These are phyloP conservation scores for Eulemur albifrons DNA, from an alignment of 2,797 vertebrate species.

Conservation along the genomic window DNA sequence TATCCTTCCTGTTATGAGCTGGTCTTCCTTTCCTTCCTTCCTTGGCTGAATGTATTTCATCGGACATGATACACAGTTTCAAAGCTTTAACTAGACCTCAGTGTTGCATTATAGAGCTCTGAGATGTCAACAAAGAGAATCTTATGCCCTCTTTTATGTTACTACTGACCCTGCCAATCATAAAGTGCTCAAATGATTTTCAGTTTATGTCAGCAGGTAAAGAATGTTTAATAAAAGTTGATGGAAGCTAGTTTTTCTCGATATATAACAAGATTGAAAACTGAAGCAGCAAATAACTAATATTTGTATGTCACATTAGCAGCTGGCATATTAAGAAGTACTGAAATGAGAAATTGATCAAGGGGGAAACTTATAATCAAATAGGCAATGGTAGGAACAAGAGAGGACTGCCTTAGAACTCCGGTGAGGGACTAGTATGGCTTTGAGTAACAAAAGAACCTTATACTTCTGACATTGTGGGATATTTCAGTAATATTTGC, in stretches of 20 bases:
- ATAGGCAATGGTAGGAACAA: background rate
- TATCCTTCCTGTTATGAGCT: background rate
- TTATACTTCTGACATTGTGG: background rate
- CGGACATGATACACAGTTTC: background rate
- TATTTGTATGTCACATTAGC: background rate
- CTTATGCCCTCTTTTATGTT: background rate
- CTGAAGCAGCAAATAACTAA: background rate
- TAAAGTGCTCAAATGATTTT: background rate
- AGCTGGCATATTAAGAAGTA: background rate
- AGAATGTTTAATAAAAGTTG: background rate
- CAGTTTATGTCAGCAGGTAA: background rate
- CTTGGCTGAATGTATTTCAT: background rate
- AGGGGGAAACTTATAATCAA: background rate
- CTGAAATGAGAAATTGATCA: constrained; percentile 8
- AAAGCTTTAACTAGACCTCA: background rate
- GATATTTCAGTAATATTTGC: background rate
- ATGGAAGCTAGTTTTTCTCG: background rate
- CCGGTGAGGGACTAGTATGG: background rate
- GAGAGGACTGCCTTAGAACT: background rate
- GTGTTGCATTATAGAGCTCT: background rate
- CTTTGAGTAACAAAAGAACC: background rate
- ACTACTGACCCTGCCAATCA: background rate
- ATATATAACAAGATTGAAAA: background rate
- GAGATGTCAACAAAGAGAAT: background rate
- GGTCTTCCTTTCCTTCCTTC: background rate